Evolutionary conservation across 2,113 vertebrate genomes (phyloP).

Genomic region (Channa argus): DNA sequence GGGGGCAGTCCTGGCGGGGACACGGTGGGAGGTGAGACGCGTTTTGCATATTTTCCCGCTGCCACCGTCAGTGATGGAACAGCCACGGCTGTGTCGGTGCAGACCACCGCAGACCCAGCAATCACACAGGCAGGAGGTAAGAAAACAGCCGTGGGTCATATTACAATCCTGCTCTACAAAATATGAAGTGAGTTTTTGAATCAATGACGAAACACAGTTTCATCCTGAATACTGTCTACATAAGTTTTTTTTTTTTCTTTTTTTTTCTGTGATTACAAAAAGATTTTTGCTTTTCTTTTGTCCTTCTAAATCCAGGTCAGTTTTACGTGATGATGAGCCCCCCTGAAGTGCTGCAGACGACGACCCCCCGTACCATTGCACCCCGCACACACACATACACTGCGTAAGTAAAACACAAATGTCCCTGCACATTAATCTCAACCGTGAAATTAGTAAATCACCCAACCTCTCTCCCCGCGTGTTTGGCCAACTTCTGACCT

Average conservation of each 20-base stretch:
- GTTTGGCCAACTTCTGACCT: background rate
- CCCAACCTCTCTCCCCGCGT: background rate
- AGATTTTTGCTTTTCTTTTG: background rate
- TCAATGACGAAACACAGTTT: no score
- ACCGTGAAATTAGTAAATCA: slow-evolving; percentile 6
- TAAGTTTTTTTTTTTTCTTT: no score
- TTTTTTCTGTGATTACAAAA: no score
- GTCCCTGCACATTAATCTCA: background rate
- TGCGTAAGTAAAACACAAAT: slow-evolving; percentile 80
- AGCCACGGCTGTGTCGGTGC: slow-evolving; percentile 89
- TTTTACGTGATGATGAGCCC: slow-evolving; percentile 97
- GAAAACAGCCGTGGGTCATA: background rate
- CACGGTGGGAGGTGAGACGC: slow-evolving; percentile 89
- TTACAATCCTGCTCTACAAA: no score
- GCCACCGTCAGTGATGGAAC: slow-evolving; percentile 89
- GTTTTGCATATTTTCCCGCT: slow-evolving; percentile 93
- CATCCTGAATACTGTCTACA: no score
- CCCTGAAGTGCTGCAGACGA: slow-evolving; percentile 89
- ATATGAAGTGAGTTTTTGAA: no score
- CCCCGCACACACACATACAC: slow-evolving; percentile 91
- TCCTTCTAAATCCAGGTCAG: slow-evolving; percentile 80
- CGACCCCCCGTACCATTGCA: slow-evolving; percentile 87
- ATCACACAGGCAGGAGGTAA: slow-evolving; percentile 89
- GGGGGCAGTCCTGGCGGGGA: slow-evolving; percentile 90
- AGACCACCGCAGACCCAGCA: slow-evolving; percentile 87